phyloP scores from a whole-genome alignment of 2,797 vertebrate species.

The Muscicapa striata region DNA sequence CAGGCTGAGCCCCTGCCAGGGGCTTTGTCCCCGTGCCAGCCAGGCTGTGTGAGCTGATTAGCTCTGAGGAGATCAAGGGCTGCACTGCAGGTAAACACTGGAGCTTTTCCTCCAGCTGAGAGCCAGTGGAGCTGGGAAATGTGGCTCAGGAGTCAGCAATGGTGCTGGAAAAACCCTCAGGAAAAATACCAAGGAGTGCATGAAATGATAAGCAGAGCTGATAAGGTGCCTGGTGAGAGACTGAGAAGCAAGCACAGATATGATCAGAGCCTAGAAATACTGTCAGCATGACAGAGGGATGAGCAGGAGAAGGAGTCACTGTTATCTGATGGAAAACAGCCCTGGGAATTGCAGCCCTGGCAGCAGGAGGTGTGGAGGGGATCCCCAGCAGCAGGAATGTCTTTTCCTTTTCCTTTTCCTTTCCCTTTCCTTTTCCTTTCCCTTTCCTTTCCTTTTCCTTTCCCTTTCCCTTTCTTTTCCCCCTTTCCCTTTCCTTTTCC shows the following conservation, averaged over 20 bases:
- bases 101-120: not conserved
- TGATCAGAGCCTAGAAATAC: not conserved
- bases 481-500: too few species aligned
- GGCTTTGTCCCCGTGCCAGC: not conserved
- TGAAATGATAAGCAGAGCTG: not conserved
- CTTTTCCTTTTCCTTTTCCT: not conserved
- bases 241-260: not conserved
- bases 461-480: too few species aligned
- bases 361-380: not conserved
- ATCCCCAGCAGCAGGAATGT: not conserved
- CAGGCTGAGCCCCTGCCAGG: not conserved
- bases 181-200: slow-evolving; percentile 7
- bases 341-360: not conserved
- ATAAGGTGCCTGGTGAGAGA: not conserved
- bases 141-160: not conserved
- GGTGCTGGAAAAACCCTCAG: slow-evolving; percentile 8
- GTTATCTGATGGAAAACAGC: slow-evolving; percentile 28
- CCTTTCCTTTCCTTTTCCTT: too few species aligned
- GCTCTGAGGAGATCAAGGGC: not conserved
- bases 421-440: not conserved
- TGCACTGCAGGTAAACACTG: not conserved
- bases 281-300: not conserved
- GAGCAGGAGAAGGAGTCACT: not conserved
- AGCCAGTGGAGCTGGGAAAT: not conserved
- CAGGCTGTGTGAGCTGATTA: not conserved